Conservation (phyloP, 2,797 vertebrate genomes). For the Lithobates pipiens region DNA sequence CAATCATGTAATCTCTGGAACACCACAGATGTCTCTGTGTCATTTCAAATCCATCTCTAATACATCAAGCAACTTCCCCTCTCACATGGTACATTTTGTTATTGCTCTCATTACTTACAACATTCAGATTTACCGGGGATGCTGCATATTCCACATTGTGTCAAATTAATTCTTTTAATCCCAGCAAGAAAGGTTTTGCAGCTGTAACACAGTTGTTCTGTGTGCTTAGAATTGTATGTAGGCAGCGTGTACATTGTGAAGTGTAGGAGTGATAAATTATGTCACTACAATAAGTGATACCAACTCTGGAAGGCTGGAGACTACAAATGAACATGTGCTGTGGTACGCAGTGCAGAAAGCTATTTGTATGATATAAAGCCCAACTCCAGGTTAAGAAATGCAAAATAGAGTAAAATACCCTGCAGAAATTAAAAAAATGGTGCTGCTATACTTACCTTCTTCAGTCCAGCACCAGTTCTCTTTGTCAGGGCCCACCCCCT, state of each 20-base stretch:
- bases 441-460: too few species aligned
- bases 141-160: slow-evolving; percentile 30
- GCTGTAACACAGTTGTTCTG: slow-evolving; percentile 6
- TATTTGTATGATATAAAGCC: too few species aligned
- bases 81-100: slow-evolving; percentile 13
- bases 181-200: neutral
- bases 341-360: too few species aligned
- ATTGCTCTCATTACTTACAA: slow-evolving; percentile 52
- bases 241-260: neutral
- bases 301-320: neutral
- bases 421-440: too few species aligned
- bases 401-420: too few species aligned
- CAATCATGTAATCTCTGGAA: slow-evolving; percentile 46
- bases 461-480: too few species aligned
- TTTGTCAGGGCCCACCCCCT: too few species aligned
- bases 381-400: too few species aligned
- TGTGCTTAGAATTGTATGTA: neutral
- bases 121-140: slow-evolving; percentile 17
- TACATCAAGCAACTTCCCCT: slow-evolving; percentile 56
- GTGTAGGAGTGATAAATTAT: neutral
- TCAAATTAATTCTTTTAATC: slow-evolving; percentile 48
- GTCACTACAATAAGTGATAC: neutral
- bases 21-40: slow-evolving; percentile 24
- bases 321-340: neutral
- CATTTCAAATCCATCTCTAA: slow-evolving; percentile 56